Percentiles rank a stretch among this genome's conserved stretches.
Conservation (phyloP, 2,113 vertebrate species). For the Neolamprologus variostigma region DNA sequence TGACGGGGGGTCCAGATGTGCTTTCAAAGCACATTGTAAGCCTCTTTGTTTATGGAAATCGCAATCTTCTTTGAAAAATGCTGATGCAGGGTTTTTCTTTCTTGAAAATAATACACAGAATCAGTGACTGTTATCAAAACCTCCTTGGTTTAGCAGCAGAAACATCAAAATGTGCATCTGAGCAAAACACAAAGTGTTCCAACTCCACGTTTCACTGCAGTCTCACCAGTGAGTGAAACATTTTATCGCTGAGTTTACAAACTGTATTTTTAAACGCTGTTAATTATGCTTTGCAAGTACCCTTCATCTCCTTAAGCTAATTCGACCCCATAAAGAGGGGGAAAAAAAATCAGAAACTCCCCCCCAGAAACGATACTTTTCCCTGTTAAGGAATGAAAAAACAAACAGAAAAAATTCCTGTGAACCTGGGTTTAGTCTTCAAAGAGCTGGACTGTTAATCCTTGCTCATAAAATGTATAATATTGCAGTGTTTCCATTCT, state of each 20-base stretch:
- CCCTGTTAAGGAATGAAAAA: neutral
- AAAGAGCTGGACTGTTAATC: neutral
- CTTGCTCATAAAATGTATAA: neutral
- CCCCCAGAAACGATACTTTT: neutral
- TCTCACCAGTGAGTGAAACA: neutral
- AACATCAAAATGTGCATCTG: neutral
- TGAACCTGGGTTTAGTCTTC: neutral
- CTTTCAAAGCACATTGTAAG: neutral
- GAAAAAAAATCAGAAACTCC: neutral
- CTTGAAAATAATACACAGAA: neutral
- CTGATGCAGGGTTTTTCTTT: neutral
- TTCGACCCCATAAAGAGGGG: neutral
- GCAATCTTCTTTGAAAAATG: neutral
- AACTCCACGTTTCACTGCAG: neutral
- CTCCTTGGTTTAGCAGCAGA: neutral
- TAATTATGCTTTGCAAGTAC: neutral
- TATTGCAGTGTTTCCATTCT: neutral
- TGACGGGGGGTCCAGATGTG: conserved; percentile 59
- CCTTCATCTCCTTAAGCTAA: neutral
- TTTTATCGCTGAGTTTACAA: neutral
- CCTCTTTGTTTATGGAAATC: conserved; percentile 30
- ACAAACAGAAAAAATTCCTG: neutral
- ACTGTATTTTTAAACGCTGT: neutral
- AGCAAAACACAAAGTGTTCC: neutral
- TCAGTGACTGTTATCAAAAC: neutral